Conservation (phyloP, 1,140 invertebrate genomes). For the Agrypnia vestita region DNA sequence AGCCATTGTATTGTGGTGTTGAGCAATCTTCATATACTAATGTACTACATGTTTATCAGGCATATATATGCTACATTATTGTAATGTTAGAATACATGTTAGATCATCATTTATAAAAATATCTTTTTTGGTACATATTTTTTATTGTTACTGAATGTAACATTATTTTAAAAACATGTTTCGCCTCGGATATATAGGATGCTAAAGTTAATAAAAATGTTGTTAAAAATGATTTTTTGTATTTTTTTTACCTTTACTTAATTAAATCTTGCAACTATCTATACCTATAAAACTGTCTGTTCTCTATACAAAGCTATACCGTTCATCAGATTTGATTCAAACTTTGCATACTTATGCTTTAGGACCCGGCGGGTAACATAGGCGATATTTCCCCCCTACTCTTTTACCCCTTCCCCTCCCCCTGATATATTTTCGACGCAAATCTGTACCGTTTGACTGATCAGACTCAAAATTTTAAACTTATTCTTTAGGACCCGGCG, state of each 20-base stretch:
- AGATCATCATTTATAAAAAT: conserved; percentile 18
- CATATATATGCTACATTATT: neutral
- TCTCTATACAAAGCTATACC: too few species aligned
- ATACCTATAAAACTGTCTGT: too few species aligned
- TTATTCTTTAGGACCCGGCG: too few species aligned
- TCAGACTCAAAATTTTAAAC: too few species aligned
- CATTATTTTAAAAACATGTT: conserved; percentile 47
- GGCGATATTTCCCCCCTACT: too few species aligned
- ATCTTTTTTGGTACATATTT: conserved; percentile 32
- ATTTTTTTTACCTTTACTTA: conserved; percentile 17
- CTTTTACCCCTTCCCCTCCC: too few species aligned
- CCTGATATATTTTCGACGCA: too few species aligned
- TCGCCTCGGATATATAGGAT: conserved; percentile 51
- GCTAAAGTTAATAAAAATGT: conserved; percentile 54
- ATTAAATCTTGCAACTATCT: too few species aligned
- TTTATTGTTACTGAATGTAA: conserved; percentile 39
- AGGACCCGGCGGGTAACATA: too few species aligned
- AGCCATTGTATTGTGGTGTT: conserved; percentile 12
- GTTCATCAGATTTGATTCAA: too few species aligned
- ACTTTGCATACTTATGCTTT: too few species aligned
- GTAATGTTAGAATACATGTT: conserved; percentile 37
- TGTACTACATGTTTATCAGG: neutral
- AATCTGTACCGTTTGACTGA: too few species aligned
- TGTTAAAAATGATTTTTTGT: conserved; percentile 44
- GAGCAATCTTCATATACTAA: conserved; percentile 21